Base-by-base conservation (phyloP, 1,140 invertebrate genomes). In the Drosophila melanica region DNA sequence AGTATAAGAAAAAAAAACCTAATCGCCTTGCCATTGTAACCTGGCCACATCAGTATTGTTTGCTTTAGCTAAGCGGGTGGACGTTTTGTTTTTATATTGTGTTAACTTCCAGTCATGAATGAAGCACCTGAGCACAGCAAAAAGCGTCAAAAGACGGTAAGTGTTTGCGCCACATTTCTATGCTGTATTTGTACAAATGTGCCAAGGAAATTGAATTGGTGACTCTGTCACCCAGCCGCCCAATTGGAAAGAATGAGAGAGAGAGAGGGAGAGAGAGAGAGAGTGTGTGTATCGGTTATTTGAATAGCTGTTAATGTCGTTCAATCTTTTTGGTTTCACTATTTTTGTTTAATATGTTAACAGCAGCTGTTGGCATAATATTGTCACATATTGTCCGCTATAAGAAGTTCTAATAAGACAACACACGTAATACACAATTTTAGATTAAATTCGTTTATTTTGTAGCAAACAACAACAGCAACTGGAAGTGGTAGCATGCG, bases 91-190 rank as follows among this genome's bases (percentile, higher is more conserved):
- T 41, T 30, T 73, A 10, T 35, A 9, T 35, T 35, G 33, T 41
- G 54, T 54, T 42, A 59, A 59, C 48, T 37, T 48, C 48, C 45
- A 79, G 39, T 16, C 51, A 89, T 90, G 84, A 89, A 78, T 57
- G 84, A 84, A 70, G 60, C 71, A 66, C 84, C 84, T 33, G 84
- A 89, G 51, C 82, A 78, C 66, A 89, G 84, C 68, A 89, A 89
- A 89, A 89, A 89, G 53, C 84, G 84, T 60, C 84, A 84, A 39
- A 89, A 75, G 62, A 89, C 84, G 70, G 84, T 89, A 41, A 89
- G 79, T 84, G 39, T 35, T 33, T 44, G 50, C 14, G 14, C 41
- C 30, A 54, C 27, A 37, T n/a, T 35, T 16, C 20, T 37, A 9
- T 18, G 8, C 30, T 14, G 2, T 85, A 50, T 89, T 87, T 89